A percentile compares a stretch with the other conserved stretches of the same genome.
Evolutionary conservation across 37 sponge, comb jelly and placozoan species (phyloP).

Genomic region (Bolinopsis microptera): DNA sequence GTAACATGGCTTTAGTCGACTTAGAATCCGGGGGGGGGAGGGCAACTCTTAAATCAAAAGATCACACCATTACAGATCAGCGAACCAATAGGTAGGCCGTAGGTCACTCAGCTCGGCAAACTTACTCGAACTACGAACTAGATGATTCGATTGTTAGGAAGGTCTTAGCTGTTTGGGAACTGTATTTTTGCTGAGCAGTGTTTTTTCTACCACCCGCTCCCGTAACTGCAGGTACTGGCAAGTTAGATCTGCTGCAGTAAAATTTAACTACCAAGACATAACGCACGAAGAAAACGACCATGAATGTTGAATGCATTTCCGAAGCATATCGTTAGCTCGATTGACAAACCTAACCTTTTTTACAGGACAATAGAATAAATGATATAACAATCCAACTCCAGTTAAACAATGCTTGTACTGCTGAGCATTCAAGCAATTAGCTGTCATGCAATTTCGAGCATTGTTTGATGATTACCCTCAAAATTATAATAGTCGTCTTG

Average conservation of each 20-base stretch:
- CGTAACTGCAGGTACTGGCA: too few species aligned
- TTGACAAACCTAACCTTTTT: too few species aligned
- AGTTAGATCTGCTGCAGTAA: too few species aligned
- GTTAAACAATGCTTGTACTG: neutral
- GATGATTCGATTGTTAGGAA: neutral
- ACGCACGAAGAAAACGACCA: too few species aligned
- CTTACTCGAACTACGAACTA: neutral
- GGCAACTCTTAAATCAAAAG: neutral
- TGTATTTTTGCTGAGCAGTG: too few species aligned
- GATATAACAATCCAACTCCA: too few species aligned
- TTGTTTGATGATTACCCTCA: neutral
- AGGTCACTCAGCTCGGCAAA: too few species aligned
- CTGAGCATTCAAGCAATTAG: neutral
- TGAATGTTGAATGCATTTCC: too few species aligned
- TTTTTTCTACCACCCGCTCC: neutral
- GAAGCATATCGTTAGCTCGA: too few species aligned
- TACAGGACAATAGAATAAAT: too few species aligned
- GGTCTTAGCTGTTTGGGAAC: neutral
- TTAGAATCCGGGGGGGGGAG: neutral
- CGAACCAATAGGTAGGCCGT: too few species aligned
- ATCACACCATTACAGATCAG: neutral
- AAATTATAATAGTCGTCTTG: neutral
- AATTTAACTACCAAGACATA: too few species aligned
- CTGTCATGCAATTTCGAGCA: neutral
- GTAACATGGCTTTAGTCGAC: neutral